Evolutionary conservation across 2,888 invertebrate species (phyloP).

Genomic region (Hydrotaea diabolus): DNA sequence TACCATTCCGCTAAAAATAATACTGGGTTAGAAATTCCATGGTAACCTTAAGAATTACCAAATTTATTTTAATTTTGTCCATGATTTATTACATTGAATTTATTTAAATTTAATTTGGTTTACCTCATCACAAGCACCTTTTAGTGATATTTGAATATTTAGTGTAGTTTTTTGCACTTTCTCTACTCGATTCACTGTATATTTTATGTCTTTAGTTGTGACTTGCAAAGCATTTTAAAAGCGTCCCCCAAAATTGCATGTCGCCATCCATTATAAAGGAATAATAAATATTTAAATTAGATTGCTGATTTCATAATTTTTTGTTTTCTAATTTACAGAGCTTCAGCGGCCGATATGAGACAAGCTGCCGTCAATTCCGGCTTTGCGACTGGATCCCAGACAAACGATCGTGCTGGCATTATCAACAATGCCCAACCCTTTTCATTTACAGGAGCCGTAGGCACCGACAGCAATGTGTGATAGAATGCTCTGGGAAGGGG

Average conservation of each 20-base stretch:
- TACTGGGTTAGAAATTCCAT: too few species aligned
- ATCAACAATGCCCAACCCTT: conserved; percentile 91
- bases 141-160: conserved; percentile 5
- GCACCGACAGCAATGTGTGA: conserved; percentile 86
- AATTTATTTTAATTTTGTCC: too few species aligned
- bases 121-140: conserved; percentile 7
- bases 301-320: conserved; percentile 37
- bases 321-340: conserved; percentile 82
- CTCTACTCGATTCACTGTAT: not conserved
- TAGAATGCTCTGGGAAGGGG: conserved; percentile 58
- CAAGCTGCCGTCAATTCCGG: conserved; percentile 83
- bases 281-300: conserved; percentile 12
- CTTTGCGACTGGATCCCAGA: conserved; percentile 74
- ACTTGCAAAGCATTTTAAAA: not conserved
- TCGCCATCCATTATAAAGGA: conserved; percentile 32
- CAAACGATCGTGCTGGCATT: conserved; percentile 87
- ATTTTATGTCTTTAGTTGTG: not conserved
- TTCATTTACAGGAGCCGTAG: conserved; percentile 87
- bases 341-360: conserved; percentile 90
- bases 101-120: not conserved
- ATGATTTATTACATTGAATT: conserved; percentile 24
- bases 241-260: conserved; percentile 23
- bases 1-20: too few species aligned
- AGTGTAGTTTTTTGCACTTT: conserved; percentile 9
- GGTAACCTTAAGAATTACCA: too few species aligned